A percentile compares a stretch with the other conserved stretches of the same genome.
These are phyloP conservation scores for Heterohyrax brucei DNA, from an alignment of 2,797 vertebrate genomes.

Conservation along the genomic window DNA sequence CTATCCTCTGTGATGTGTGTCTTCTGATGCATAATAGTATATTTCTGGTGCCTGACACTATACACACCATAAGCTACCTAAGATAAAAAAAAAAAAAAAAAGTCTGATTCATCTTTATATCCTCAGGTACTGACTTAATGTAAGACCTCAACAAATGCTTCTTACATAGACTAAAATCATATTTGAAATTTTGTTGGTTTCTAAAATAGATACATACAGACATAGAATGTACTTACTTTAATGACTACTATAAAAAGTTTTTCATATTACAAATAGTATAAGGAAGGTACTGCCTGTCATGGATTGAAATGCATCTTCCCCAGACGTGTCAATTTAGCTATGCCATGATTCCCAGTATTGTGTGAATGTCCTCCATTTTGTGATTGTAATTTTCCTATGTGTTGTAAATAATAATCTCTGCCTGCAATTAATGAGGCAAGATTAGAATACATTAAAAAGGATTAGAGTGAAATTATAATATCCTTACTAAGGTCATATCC, in stretches of 20 bases:
- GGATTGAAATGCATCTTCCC: too few species aligned
- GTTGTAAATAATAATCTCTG: too few species aligned
- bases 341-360: too few species aligned
- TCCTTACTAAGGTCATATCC: too few species aligned
- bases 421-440: too few species aligned
- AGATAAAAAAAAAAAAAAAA: constrained; percentile 8
- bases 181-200: constrained; percentile 7
- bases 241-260: constrained; percentile 51
- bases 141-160: neutral
- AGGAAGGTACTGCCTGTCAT: neutral
- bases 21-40: neutral
- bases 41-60: neutral
- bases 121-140: neutral
- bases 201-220: constrained; percentile 39
- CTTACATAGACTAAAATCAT: neutral
- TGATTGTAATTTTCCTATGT: too few species aligned
- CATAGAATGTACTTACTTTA: constrained; percentile 32
- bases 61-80: neutral
- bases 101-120: constrained; percentile 19
- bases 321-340: too few species aligned
- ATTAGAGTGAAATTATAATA: too few species aligned
- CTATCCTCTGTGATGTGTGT: neutral
- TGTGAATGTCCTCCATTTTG: too few species aligned
- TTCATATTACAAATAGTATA: constrained; percentile 51
- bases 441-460: too few species aligned